Evolutionary conservation across 2,888 invertebrate species (phyloP).

Genomic region (Capitulum mitella): DNA sequence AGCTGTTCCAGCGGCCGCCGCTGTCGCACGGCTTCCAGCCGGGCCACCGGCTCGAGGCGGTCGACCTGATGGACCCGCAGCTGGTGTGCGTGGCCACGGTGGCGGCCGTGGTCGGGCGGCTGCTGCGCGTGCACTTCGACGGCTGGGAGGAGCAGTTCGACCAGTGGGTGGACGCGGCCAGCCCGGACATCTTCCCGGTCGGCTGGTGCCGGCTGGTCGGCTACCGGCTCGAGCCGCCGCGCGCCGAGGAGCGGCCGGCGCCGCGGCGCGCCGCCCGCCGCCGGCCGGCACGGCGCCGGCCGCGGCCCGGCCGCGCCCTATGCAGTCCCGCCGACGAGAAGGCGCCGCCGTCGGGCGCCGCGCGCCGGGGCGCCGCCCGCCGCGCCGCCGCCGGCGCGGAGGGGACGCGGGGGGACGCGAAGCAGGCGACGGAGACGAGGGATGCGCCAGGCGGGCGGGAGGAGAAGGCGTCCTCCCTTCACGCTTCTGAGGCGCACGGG

Average conservation of each 20-base stretch:
- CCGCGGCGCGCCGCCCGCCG: not conserved
- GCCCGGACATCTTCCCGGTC: slow-evolving; percentile 92
- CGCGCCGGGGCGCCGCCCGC: too few species aligned
- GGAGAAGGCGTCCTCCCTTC: too few species aligned
- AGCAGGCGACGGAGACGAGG: too few species aligned
- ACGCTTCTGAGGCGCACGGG: too few species aligned
- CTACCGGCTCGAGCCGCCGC: slow-evolving; percentile 79
- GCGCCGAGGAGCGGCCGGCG: slow-evolving; percentile 7
- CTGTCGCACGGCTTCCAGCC: slow-evolving; percentile 36
- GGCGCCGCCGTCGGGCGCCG: too few species aligned
- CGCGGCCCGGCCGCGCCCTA: too few species aligned
- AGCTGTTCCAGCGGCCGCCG: slow-evolving; percentile 59
- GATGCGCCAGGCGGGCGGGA: too few species aligned
- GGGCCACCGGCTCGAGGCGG: slow-evolving; percentile 66
- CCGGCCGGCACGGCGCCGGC: not conserved
- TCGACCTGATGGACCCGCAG: slow-evolving; percentile 94
- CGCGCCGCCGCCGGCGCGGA: too few species aligned
- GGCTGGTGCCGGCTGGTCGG: slow-evolving; percentile 95
- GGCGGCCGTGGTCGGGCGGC: slow-evolving; percentile 79
- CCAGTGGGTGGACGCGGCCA: slow-evolving; percentile 95
- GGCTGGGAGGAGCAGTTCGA: slow-evolving; percentile 97
- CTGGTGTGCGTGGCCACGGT: slow-evolving; percentile 94
- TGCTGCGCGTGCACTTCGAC: slow-evolving; percentile 88
- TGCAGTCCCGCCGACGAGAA: too few species aligned
- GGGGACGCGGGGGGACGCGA: too few species aligned